Evolutionary conservation across 2,888 invertebrate species (phyloP), one percentile per base, ranked within the genome.

Genomic region (Sycophila texana): DNA sequence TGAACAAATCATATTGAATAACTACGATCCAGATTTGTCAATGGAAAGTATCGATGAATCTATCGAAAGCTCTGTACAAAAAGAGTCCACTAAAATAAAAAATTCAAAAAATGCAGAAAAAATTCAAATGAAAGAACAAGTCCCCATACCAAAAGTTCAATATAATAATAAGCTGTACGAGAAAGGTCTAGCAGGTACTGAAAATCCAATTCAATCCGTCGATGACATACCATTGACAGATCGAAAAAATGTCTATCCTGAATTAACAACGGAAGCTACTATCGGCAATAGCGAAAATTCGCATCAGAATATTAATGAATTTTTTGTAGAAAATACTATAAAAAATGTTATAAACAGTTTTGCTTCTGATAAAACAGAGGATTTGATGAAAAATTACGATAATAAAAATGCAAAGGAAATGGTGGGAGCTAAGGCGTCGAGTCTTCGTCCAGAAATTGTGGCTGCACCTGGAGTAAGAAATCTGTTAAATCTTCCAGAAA

Each of bases 261-360:
- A 39, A 39, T 10, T 39, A 0, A 39, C 39, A 39, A 39, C 39
- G 7, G 7, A 39, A 39, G 39, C 39, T 39, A 39, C 39, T 39
- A 10, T 39, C 10, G 26, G 26, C 26, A 26, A 26, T 26, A 39
- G 1, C 7, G 39, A 39, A 39, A 39, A 7, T 5, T 7, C 39
- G 10, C 7, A 39, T 1, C 20, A 18, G 58, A 16, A 4, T 47
- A 14, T 1, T 10, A 63, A 74, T 65, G 55, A 74, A 30, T 5
- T 13, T 47, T 7, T 83, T 20, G 22, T 83, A 13, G 66, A 82
- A 68, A 84, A 80, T 5, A 71, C 85, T 49, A 84, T 88, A 26
- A 86, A 83, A 47, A 80, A 82, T 12, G 84, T 85, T 5, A 83
- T 88, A 4, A 86, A 88, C 47, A 83, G 86, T 20, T 86, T 87